These are phyloP conservation scores for Falco peregrinus DNA, from an alignment of 2,797 vertebrate species.

Conservation along the genomic window DNA sequence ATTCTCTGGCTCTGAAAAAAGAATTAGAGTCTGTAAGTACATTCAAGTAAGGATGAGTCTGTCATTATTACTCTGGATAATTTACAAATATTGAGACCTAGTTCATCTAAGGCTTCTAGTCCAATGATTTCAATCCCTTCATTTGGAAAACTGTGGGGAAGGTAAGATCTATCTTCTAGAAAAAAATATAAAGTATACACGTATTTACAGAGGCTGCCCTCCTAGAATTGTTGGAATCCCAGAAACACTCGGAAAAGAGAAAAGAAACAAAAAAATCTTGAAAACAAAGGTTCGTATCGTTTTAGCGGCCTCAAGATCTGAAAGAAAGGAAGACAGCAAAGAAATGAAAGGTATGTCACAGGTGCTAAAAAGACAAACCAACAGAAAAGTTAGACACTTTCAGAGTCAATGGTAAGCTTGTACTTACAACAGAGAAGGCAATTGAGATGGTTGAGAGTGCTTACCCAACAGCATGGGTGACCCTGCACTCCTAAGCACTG, in stretches of 20 bases:
- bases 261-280: neutral
- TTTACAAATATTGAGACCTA: neutral
- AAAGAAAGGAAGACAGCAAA: neutral
- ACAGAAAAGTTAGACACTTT: neutral
- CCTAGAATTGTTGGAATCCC: neutral
- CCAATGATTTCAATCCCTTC: neutral
- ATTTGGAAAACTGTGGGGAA: neutral
- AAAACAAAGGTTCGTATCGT: neutral
- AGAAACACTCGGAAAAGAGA: neutral
- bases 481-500: neutral
- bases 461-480: neutral
- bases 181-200: neutral
- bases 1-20: neutral
- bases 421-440: neutral
- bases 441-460: neutral
- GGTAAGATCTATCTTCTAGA: neutral
- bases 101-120: neutral
- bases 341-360: neutral
- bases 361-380: neutral
- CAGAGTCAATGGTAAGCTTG: neutral
- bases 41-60: neutral
- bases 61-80: conserved; percentile 18
- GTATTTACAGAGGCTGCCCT: neutral
- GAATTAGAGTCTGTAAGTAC: neutral
- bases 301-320: neutral